Conservation (phyloP, 1,140 invertebrate species). For the Antheraea pernyi region DNA sequence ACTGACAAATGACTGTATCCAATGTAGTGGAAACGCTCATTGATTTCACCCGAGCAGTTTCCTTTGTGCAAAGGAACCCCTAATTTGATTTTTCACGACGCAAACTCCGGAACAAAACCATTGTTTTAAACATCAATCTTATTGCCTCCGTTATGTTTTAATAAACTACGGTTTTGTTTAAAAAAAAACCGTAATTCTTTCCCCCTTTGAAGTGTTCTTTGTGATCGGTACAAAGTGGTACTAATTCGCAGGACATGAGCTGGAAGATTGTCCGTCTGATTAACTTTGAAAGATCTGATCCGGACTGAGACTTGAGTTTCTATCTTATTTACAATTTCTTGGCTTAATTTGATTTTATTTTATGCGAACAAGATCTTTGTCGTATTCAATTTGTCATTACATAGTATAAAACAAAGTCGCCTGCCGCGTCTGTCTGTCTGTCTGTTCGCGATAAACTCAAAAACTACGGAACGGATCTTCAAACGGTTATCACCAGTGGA, state of each 20-base stretch:
- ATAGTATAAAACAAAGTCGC: no score
- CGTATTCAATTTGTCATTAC: not conserved
- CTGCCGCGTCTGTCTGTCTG: no score
- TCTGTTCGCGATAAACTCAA: no score
- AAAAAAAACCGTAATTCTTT: conserved; percentile 16
- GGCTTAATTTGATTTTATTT: not conserved
- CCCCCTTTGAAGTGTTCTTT: conserved; percentile 32
- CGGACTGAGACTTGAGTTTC: conserved; percentile 4
- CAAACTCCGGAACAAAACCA: not conserved
- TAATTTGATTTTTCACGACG: conserved; percentile 2
- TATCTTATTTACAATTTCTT: not conserved
- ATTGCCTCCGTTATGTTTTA: conserved; percentile 18
- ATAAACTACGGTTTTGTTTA: conserved; percentile 22
- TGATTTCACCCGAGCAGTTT: conserved; percentile 9
- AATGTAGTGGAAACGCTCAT: conserved; percentile 12
- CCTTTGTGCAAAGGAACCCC: conserved; percentile 4
- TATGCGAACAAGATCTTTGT: not conserved
- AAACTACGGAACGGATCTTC: no score
- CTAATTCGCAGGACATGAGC: conserved; percentile 32
- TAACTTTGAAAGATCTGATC: conserved; percentile 26
- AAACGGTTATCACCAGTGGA: no score
- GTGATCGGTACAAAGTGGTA: conserved; percentile 36
- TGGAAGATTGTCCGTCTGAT: conserved; percentile 40
- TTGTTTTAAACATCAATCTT: not conserved
- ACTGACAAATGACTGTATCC: conserved; percentile 10